Evolutionary conservation across 1,140 invertebrate genomes (phyloP).

Genomic region (Oscheius sp.): DNA sequence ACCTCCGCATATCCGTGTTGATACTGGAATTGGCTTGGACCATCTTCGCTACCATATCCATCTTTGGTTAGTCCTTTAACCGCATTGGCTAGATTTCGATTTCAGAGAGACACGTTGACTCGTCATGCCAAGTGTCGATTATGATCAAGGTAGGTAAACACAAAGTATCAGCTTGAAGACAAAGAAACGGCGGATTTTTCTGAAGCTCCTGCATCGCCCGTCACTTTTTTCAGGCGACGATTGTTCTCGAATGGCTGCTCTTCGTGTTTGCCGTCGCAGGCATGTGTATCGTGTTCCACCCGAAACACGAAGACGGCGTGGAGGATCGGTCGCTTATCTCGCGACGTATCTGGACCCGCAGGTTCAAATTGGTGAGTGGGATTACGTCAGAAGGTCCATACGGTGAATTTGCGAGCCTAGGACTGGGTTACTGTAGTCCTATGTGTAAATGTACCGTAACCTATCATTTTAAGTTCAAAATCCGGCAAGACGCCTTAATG

Average conservation of each 20-base stretch:
- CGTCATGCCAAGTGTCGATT: not conserved
- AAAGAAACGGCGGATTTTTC: not conserved
- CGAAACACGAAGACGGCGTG: constrained; percentile 35
- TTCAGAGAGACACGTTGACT: too few relatives aligned
- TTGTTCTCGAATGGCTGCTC: constrained; percentile 54
- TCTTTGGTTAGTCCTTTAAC: too few relatives aligned
- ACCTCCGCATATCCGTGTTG: constrained; percentile 55
- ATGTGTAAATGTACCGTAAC: too few relatives aligned
- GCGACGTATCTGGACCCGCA: constrained; percentile 44
- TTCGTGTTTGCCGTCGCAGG: constrained; percentile 49
- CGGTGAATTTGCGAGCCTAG: not conserved
- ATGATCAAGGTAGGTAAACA: not conserved
- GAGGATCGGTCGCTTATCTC: constrained; percentile 48
- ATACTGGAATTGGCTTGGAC: constrained; percentile 52
- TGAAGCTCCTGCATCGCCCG: constrained; percentile 22
- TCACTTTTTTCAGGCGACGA: constrained; percentile 39
- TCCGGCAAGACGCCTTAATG: constrained; percentile 50
- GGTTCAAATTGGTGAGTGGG: constrained; percentile 42
- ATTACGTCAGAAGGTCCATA: not conserved
- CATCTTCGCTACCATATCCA: constrained; percentile 38
- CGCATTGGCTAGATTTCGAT: too few relatives aligned
- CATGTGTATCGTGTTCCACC: constrained; percentile 55
- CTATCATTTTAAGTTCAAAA: constrained; percentile 52
- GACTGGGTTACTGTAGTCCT: not conserved
- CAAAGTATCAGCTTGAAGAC: not conserved